phyloP scores from a whole-genome alignment of 2,113 vertebrate species.

The Ictalurus furcatus region DNA sequence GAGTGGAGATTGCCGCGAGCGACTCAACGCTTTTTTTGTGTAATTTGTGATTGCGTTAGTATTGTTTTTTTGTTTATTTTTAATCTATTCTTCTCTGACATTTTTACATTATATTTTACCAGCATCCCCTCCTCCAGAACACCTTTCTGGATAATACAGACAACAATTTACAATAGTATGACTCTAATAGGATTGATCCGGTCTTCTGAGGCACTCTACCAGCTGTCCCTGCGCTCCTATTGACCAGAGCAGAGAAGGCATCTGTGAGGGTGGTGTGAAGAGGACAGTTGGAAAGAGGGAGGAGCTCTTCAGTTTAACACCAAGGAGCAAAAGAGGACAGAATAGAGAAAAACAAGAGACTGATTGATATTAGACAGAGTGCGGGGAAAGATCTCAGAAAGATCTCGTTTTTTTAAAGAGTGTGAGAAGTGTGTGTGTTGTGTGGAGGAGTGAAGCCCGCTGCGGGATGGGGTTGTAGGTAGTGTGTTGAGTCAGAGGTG shows the following conservation, averaged over 20 bases:
- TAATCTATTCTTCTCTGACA: background rate
- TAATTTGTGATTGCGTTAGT: background rate
- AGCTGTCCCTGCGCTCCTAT: conserved; percentile 73
- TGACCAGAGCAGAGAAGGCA: conserved; percentile 65
- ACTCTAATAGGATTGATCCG: conserved; percentile 87
- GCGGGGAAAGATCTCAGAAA: background rate
- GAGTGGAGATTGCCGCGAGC: background rate
- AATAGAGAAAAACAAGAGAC: conserved; percentile 46
- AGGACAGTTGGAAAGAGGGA: conserved; percentile 66
- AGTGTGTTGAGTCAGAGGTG: conserved; percentile 54
- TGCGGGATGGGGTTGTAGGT: conserved; percentile 74
- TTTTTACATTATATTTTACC: background rate
- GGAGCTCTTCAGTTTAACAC: conserved; percentile 73
- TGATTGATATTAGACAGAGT: background rate
- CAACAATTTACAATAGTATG: conserved; percentile 81
- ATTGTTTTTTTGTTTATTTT: background rate
- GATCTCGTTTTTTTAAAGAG: background rate
- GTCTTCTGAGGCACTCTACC: conserved; percentile 77
- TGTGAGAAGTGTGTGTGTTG: background rate
- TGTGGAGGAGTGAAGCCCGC: conserved; percentile 3
- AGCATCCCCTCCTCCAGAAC: conserved; percentile 76
- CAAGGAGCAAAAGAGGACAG: conserved; percentile 38
- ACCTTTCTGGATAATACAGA: conserved; percentile 76
- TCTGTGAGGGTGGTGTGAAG: conserved; percentile 61
- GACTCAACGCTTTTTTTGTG: background rate